Evolutionary conservation across 1,140 invertebrate genomes (phyloP).

Genomic region (Penaeus indicus): DNA sequence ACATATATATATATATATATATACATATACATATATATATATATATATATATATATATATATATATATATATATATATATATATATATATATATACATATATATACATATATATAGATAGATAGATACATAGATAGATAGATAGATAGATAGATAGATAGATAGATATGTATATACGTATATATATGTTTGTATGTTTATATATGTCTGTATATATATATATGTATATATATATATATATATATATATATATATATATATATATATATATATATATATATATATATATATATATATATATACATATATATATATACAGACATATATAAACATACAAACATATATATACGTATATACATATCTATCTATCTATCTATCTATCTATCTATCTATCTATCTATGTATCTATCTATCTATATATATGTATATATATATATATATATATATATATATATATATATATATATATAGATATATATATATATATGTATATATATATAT

Average conservation of each 20-base stretch:
- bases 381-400: too few relatives aligned
- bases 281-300: constrained; percentile 1
- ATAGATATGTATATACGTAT: neutral
- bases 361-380: too few relatives aligned
- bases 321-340: too few relatives aligned
- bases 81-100: neutral
- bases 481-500: too few relatives aligned
- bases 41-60: too few relatives aligned
- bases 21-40: neutral
- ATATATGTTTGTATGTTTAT: neutral
- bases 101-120: neutral
- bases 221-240: neutral
- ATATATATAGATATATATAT: too few relatives aligned
- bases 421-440: neutral
- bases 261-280: neutral
- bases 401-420: neutral
- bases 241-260: neutral
- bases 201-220: neutral
- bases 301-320: neutral
- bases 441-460: too few relatives aligned
- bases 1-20: neutral
- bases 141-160: neutral
- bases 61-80: too few relatives aligned
- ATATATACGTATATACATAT: too few relatives aligned
- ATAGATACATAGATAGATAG: neutral